A percentile compares a stretch with the other conserved stretches of the same genome.
These are phyloP conservation scores for Odontesthes bonariensis DNA, from an alignment of 2,113 vertebrate genomes.

Conservation along the genomic window DNA sequence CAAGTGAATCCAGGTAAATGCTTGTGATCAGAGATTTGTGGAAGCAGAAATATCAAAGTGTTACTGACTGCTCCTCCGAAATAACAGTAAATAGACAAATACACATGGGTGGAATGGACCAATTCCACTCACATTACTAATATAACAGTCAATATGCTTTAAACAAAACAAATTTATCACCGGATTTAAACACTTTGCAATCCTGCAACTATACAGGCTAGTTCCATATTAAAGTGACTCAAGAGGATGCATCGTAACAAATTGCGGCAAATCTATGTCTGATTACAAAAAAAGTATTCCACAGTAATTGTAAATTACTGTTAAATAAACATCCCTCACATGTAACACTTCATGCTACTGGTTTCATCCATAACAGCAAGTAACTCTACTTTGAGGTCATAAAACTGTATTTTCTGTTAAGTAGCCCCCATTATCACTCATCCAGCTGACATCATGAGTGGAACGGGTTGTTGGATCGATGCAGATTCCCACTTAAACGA, in stretches of 20 bases:
- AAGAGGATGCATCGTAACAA: neutral
- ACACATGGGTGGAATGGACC: neutral
- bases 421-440: neutral
- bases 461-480: neutral
- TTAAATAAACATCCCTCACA: neutral
- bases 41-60: slow-evolving; percentile 9
- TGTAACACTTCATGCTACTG: neutral
- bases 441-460: neutral
- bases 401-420: slow-evolving; percentile 2
- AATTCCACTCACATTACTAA: neutral
- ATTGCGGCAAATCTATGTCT: neutral
- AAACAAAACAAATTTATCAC: neutral
- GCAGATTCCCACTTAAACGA: neutral
- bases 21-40: slow-evolving; percentile 16
- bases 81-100: slow-evolving; percentile 1
- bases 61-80: slow-evolving; percentile 3
- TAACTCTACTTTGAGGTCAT: neutral
- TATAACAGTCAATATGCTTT: neutral
- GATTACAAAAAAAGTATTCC: neutral
- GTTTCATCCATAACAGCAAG: neutral
- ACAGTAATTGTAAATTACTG: neutral
- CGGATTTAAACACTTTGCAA: slow-evolving; percentile 2
- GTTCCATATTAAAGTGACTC: neutral
- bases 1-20: slow-evolving; percentile 31
- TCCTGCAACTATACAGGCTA: neutral